phyloP scores from a whole-genome alignment of 2,888 invertebrate species.

The Athrips mouffetella region DNA sequence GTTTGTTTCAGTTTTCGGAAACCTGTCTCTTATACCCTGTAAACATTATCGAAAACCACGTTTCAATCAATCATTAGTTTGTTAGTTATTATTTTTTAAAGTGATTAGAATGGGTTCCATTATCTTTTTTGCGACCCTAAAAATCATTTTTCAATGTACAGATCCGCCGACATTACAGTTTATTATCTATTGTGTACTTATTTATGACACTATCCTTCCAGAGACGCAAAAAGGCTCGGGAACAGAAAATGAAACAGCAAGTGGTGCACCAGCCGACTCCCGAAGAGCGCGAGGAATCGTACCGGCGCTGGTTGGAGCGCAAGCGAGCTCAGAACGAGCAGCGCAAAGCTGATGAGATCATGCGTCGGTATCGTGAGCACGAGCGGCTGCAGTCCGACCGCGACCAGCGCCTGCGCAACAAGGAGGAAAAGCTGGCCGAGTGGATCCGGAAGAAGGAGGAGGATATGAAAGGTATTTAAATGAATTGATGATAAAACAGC shows the following conservation, averaged over 20 bases:
- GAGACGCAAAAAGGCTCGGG: conserved; percentile 55
- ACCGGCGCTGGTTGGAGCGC: conserved; percentile 73
- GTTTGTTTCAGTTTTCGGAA: too few relatives aligned
- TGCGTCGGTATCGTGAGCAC: conserved; percentile 50
- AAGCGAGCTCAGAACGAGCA: conserved; percentile 63
- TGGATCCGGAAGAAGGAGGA: conserved; percentile 81
- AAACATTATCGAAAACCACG: too few relatives aligned
- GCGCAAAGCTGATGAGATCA: conserved; percentile 60
- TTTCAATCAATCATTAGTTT: too few relatives aligned
- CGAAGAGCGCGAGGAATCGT: conserved; percentile 71
- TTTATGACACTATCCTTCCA: conserved; percentile 22
- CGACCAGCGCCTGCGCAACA: conserved; percentile 51
- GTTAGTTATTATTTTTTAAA: too few relatives aligned
- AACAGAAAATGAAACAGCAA: conserved; percentile 47
- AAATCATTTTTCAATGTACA: neutral
- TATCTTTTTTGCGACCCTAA: too few relatives aligned
- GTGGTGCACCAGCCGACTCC: conserved; percentile 41
- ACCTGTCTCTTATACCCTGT: too few relatives aligned
- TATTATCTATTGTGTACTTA: neutral
- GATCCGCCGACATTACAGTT: neutral
- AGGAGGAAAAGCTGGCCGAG: conserved; percentile 68
- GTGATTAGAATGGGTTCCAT: too few relatives aligned
- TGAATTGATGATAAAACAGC: too few relatives aligned
- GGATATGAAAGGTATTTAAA: conserved; percentile 78
- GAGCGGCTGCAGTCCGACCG: conserved; percentile 59